These are phyloP conservation scores for Oxytorus armatus DNA, from an alignment of 2,888 invertebrate species.

Conservation along the genomic window DNA sequence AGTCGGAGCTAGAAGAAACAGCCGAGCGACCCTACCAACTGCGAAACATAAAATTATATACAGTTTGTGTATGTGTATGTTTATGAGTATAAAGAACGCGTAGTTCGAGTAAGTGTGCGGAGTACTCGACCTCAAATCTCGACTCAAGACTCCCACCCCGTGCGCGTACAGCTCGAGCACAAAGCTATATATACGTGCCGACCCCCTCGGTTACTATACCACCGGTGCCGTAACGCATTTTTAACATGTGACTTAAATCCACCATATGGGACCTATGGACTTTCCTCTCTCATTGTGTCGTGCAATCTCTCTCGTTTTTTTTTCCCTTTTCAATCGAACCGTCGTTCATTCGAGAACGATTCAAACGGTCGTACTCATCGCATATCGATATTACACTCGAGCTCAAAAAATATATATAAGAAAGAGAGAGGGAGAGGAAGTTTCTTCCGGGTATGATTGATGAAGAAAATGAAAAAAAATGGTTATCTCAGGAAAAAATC, in stretches of 20 bases:
- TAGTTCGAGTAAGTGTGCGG: slow-evolving; percentile 3
- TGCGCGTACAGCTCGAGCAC: slow-evolving; percentile 65
- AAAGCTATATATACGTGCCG: slow-evolving; percentile 21
- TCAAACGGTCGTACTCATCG: neutral
- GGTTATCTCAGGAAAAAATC: neutral
- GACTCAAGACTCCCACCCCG: slow-evolving; percentile 67
- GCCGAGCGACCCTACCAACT: slow-evolving; percentile 16
- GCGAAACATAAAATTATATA: slow-evolving; percentile 10
- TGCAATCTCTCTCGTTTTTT: neutral
- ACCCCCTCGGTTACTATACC: slow-evolving; percentile 63
- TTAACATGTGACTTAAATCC: slow-evolving; percentile 63
- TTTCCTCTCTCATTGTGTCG: slow-evolving; percentile 46
- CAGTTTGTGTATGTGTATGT: neutral
- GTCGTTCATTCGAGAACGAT: slow-evolving; percentile 11
- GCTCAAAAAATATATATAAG: neutral
- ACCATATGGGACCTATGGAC: slow-evolving; percentile 66
- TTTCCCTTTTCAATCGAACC: neutral
- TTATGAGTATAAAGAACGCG: neutral
- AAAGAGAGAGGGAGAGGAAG: no score
- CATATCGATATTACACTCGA: neutral
- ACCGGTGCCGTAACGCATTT: slow-evolving; percentile 57
- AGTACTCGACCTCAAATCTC: slow-evolving; percentile 73
- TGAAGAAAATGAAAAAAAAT: neutral
- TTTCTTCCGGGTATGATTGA: neutral
- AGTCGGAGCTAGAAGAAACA: slow-evolving; percentile 31